Evolutionary conservation across 2,113 vertebrate species (phyloP).

Genomic region (Lagenorhynchus albirostris): DNA sequence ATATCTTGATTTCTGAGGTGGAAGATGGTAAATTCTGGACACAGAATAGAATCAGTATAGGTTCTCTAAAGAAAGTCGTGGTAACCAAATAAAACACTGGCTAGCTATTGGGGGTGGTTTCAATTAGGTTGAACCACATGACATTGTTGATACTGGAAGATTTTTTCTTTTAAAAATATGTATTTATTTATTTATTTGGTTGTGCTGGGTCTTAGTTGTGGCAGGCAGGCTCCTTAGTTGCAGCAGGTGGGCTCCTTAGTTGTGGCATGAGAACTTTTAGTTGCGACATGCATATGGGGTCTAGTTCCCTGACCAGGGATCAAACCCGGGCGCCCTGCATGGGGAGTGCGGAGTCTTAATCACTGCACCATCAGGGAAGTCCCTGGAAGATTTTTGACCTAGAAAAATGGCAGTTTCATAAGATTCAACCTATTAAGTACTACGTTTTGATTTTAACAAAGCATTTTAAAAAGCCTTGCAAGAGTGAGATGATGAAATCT

Average conservation of each 20-base stretch:
- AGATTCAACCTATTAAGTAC: neutral
- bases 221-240: no score
- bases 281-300: no score
- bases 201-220: no score
- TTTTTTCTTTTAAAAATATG: neutral
- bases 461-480: neutral
- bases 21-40: neutral
- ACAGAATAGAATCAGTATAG: neutral
- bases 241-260: no score
- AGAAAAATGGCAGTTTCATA: neutral
- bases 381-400: neutral
- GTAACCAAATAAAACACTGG: neutral
- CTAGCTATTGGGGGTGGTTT: neutral
- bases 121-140: neutral
- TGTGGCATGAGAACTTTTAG: no score
- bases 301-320: no score
- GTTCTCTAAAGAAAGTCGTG: neutral
- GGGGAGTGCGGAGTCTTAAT: no score
- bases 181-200: no score
- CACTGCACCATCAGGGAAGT: no score
- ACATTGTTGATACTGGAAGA: neutral
- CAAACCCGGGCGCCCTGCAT: no score
- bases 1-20: neutral
- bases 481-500: neutral
- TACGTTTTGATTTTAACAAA: constrained; percentile 14